Conservation (phyloP, 2,797 vertebrate species). For the Mormyrops attenuatus region DNA sequence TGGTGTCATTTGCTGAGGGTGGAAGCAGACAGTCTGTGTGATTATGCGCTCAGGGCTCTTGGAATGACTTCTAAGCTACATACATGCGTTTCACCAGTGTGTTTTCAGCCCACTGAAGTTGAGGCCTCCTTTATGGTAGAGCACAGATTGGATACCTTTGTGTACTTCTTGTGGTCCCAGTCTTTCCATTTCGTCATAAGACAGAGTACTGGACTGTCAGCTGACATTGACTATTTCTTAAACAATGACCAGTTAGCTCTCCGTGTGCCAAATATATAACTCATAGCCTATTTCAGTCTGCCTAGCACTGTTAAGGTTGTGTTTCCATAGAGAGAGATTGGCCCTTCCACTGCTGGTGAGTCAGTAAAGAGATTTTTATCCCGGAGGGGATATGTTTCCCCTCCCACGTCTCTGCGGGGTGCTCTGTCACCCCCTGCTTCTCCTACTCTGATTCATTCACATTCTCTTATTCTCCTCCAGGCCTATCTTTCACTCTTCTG, state of each 20-base stretch:
- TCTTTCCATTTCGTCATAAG: background rate
- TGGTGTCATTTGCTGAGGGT: background rate
- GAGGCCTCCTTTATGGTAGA: background rate
- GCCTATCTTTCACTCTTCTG: background rate
- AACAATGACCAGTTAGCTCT: constrained; percentile 1
- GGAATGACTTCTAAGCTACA: background rate
- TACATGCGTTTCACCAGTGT: background rate
- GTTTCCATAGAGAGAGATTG: background rate
- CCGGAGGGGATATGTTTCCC: background rate
- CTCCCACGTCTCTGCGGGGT: background rate
- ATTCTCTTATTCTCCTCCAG: background rate
- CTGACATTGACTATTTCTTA: background rate
- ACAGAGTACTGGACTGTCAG: background rate
- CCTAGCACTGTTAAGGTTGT: background rate
- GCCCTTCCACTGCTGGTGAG: background rate
- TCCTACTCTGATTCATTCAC: background rate
- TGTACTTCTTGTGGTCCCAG: background rate
- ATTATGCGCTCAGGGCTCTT: background rate
- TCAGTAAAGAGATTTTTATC: background rate
- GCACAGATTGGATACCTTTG: background rate
- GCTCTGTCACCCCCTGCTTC: background rate
- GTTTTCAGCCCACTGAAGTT: background rate
- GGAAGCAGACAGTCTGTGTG: background rate
- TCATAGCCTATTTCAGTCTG: background rate
- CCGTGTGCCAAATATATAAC: background rate